A percentile compares a stretch with the other conserved stretches of the same genome.
Evolutionary conservation across 2,888 invertebrate species (phyloP).

Genomic region (Alentia gelatinosa): DNA sequence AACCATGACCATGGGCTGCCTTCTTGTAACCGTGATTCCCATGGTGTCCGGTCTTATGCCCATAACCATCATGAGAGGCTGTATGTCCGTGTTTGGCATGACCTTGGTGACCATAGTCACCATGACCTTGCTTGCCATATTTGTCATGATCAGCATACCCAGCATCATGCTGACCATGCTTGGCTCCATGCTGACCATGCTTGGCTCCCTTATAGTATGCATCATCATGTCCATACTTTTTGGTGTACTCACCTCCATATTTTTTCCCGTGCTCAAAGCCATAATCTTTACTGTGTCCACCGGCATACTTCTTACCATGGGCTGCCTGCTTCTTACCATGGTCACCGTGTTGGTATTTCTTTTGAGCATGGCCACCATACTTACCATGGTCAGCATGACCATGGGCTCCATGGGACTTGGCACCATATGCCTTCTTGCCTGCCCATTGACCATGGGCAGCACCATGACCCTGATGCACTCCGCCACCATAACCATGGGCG

Average conservation of each 20-base stretch:
- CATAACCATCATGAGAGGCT: neutral
- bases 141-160: neutral
- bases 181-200: neutral
- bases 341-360: neutral
- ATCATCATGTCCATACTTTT: constrained; percentile 6
- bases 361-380: neutral
- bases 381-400: neutral
- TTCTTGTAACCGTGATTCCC: neutral
- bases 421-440: neutral
- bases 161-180: neutral
- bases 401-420: neutral
- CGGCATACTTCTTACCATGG: neutral
- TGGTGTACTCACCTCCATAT: neutral
- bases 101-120: neutral
- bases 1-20: neutral
- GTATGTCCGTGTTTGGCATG: neutral
- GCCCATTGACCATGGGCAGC: neutral
- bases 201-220: neutral
- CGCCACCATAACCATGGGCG: neutral
- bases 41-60: neutral
- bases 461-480: neutral
- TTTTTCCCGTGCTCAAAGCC: constrained; percentile 1
- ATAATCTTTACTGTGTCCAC: neutral
- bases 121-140: neutral
- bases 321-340: neutral